These are phyloP conservation scores for Enteromius afrohamiltoni DNA, from an alignment of 2,797 vertebrate genomes.

Conservation along the genomic window DNA sequence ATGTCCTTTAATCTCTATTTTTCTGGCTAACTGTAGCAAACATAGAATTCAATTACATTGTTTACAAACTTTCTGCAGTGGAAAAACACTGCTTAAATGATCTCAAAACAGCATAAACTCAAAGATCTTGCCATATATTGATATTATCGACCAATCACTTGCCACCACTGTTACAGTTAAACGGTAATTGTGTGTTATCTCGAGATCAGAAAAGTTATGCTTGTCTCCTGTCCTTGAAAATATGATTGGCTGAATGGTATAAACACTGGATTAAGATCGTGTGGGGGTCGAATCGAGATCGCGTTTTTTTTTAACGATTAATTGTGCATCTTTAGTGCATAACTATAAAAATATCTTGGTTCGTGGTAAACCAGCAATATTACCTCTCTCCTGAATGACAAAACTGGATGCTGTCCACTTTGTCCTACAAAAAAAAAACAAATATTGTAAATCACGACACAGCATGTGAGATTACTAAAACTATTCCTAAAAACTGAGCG, in stretches of 20 bases:
- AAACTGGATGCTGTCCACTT: constrained; percentile 98
- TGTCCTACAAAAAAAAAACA: constrained; percentile 81
- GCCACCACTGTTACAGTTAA: not conserved
- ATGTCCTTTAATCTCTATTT: not conserved
- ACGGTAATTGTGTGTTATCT: not conserved
- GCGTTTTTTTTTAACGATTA: too few species aligned
- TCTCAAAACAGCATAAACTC: too few species aligned
- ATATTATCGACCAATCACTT: too few species aligned
- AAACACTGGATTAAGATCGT: too few species aligned
- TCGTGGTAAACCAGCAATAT: constrained; percentile 1
- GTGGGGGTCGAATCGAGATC: too few species aligned
- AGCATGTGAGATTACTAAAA: not conserved
- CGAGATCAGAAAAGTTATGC: too few species aligned
- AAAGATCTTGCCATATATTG: too few species aligned
- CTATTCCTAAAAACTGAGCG: not conserved
- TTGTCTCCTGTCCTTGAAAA: too few species aligned
- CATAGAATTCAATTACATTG: not conserved
- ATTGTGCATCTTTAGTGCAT: too few species aligned
- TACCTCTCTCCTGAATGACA: constrained; percentile 93
- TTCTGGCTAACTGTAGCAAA: not conserved
- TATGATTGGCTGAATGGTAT: too few species aligned
- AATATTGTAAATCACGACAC: not conserved
- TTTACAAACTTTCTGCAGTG: not conserved
- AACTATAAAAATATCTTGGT: not conserved
- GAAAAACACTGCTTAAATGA: too few species aligned